phyloP scores from a whole-genome alignment of 1,140 invertebrate species.

The Cotesia vestalis region DNA sequence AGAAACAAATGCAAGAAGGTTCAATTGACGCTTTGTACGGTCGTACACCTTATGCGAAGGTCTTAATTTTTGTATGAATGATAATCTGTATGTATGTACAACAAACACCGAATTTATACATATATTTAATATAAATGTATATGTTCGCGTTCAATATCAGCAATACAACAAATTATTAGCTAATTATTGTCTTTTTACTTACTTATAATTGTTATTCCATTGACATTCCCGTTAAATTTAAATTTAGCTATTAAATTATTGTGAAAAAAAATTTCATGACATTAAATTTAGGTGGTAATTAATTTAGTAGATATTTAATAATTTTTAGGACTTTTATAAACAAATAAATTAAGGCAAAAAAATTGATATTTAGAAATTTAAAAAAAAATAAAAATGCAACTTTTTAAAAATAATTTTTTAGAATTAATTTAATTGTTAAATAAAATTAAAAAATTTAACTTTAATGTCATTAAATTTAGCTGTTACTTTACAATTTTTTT shows the following conservation, averaged over 20 bases:
- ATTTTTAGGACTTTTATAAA: neutral
- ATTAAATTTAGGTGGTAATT: too few species aligned
- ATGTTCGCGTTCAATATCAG: conserved; percentile 10
- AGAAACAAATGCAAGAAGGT: conserved; percentile 41
- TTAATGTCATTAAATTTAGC: too few species aligned
- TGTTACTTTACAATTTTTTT: too few species aligned
- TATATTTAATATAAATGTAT: conserved; percentile 19
- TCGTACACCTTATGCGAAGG: conserved; percentile 49
- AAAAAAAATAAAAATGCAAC: too few species aligned
- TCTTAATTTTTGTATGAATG: conserved; percentile 43
- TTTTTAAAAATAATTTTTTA: too few species aligned
- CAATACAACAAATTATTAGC: conserved; percentile 20
- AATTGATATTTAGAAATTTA: too few species aligned
- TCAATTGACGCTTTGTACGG: conserved; percentile 59
- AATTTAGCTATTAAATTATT: neutral
- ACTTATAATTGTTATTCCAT: conserved; percentile 54
- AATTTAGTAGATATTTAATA: too few species aligned
- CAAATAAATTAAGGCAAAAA: neutral
- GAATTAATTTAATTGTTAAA: too few species aligned
- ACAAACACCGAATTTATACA: conserved; percentile 12
- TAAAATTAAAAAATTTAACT: too few species aligned
- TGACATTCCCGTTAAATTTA: conserved; percentile 39
- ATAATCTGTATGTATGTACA: conserved; percentile 16
- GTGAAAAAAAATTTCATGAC: neutral
- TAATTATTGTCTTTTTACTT: conserved; percentile 35